A percentile compares a stretch with the other conserved stretches of the same genome.
These are phyloP conservation scores for Amphiprion clarkii DNA, from an alignment of 2,797 vertebrate genomes.

Conservation along the genomic window DNA sequence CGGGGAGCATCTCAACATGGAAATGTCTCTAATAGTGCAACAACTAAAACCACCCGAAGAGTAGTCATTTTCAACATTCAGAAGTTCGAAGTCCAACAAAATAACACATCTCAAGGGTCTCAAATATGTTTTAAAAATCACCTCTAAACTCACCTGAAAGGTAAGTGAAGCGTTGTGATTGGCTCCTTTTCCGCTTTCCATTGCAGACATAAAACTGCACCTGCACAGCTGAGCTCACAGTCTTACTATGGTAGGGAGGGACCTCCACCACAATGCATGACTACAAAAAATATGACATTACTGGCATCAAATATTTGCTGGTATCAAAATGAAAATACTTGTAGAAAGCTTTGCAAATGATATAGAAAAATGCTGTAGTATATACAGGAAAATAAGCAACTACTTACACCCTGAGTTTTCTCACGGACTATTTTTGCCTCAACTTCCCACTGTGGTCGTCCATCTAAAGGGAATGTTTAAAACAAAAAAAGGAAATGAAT, in stretches of 20 bases:
- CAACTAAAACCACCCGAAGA: background rate
- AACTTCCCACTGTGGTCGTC: conserved; percentile 98
- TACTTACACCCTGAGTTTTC: conserved; percentile 95
- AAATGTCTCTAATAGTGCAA: conserved; percentile 6
- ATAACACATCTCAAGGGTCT: background rate
- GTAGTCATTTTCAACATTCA: conserved; percentile 2
- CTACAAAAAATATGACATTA: conserved; percentile 71
- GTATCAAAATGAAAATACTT: conserved; percentile 13
- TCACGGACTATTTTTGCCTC: conserved; percentile 96
- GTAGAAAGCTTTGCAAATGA: conserved; percentile 1
- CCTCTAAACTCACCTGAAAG: conserved; percentile 90
- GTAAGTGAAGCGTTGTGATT: conserved; percentile 97
- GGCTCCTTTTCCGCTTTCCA: conserved; percentile 99
- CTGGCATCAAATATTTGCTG: too few species aligned
- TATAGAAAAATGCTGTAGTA: background rate
- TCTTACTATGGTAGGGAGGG: conserved; percentile 97
- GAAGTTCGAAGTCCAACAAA: too few species aligned
- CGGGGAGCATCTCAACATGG: background rate
- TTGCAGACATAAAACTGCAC: conserved; percentile 99
- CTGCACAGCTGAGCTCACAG: conserved; percentile 92
- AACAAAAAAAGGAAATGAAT: background rate
- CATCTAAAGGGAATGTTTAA: conserved; percentile 85
- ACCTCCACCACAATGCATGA: conserved; percentile 94
- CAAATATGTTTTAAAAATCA: background rate
- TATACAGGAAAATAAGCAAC: background rate